Conservation (phyloP, 2,113 vertebrate genomes). For the Hydrochoerus hydrochaeris region DNA sequence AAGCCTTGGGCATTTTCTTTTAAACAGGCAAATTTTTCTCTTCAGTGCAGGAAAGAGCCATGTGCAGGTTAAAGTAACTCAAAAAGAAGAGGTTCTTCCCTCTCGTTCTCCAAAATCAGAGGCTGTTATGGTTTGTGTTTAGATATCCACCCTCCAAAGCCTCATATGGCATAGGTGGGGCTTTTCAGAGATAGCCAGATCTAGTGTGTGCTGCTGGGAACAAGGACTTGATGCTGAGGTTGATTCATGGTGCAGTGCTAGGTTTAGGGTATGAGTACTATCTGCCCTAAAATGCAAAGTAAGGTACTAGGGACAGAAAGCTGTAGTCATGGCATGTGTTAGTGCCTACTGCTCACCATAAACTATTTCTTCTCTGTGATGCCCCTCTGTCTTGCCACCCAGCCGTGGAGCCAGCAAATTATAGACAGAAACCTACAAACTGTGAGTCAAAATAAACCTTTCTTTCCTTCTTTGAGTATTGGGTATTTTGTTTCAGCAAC, state of each 20-base stretch:
- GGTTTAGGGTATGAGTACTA: not conserved
- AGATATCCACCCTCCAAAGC: no score
- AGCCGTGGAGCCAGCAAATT: not conserved
- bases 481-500: not conserved
- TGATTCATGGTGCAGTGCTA: not conserved
- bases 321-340: not conserved
- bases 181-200: not conserved
- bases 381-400: not conserved
- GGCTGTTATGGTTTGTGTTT: no score
- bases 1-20: not conserved
- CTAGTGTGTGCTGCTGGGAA: not conserved
- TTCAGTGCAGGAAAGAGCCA: no score
- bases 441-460: not conserved
- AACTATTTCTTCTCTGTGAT: not conserved
- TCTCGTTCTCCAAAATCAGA: no score
- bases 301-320: not conserved
- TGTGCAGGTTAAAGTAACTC: no score
- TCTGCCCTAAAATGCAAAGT: not conserved
- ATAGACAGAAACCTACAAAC: not conserved
- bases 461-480: not conserved
- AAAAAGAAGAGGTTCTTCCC: no score
- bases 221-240: not conserved
- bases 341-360: not conserved
- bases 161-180: not conserved
- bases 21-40: not conserved